Base-by-base conservation (phyloP, 2,888 invertebrate species). In the Limnephilus auricula region DNA sequence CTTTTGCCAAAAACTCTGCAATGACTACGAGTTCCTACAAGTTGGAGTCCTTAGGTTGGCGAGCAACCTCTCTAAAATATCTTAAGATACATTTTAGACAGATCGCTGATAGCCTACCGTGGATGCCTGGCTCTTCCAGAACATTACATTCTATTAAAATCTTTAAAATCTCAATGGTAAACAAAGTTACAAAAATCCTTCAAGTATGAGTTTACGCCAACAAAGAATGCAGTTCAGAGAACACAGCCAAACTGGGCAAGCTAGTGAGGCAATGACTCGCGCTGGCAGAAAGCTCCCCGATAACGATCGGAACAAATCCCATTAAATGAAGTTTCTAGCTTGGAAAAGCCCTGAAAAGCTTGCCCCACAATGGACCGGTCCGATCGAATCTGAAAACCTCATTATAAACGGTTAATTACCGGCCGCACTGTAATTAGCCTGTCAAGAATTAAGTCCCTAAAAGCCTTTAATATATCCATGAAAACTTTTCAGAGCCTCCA, bases 231-330 rank as follows among this genome's bases (percentile, higher is more conserved):
- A 90, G 32, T 90, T 45, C n/a, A 65, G 25, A 50, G 65, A 84
- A 78, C 84, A 79, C 90, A 32, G 78, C 34, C 86, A 79, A n/a
- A 90, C 45, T 15, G 45, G 15, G 13, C 45, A 45, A 3, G 45
- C 0, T 15, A 45, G 15, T 45, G 45, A 45, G 45, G 40, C 13
- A 10, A 9, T 40, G 13, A 15, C 45, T 15, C 4, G 50, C 50
- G 79, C 79, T 89, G 89, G 90, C 90, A 88, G 90, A 91, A 93
- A 93, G 89, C 89, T 90, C 91, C 92, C 79, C 93, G 93, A 93
- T 93, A 93, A 93, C 93, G 92, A 93, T 93, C 93, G 92, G 92
- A 93, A 93, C 92, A 93, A 93, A 93, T 92, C 92, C 92, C 92
- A 93, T 93, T 93, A 93, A 92, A 91, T 91, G 91, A 93, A 93